Conservation (phyloP, 2,888 invertebrate genomes). For the Epinotia nisella region DNA sequence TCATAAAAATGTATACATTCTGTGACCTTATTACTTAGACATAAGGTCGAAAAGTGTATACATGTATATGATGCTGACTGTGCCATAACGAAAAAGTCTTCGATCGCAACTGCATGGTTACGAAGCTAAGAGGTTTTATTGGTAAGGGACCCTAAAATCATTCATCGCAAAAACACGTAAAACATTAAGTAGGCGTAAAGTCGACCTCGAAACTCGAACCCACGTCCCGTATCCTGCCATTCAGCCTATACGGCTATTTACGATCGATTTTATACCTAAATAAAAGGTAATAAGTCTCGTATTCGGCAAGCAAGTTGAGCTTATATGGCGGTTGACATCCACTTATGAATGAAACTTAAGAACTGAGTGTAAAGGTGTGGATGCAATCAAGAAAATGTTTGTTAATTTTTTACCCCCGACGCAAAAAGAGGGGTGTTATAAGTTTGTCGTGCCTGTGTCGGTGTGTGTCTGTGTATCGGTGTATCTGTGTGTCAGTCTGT, state of each 20-base stretch:
- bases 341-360: conserved; percentile 44
- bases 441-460: too few relatives aligned
- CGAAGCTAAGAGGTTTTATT: too few relatives aligned
- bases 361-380: conserved; percentile 12
- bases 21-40: too few relatives aligned
- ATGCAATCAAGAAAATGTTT: neutral
- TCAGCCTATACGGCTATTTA: neutral
- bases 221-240: conserved; percentile 31
- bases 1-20: too few relatives aligned
- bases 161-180: conserved; percentile 5
- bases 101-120: too few relatives aligned
- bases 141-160: neutral
- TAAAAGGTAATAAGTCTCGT: neutral
- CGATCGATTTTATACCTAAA: conserved; percentile 14
- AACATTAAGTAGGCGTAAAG: conserved; percentile 41
- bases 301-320: neutral
- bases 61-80: too few relatives aligned
- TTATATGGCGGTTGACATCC: conserved; percentile 36
- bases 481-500: too few relatives aligned
- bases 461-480: too few relatives aligned
- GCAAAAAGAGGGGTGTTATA: too few relatives aligned
- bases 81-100: too few relatives aligned
- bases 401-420: too few relatives aligned
- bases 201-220: conserved; percentile 40
- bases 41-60: too few relatives aligned